A percentile compares a stretch with the other conserved stretches of the same genome.
These are phyloP conservation scores for Lydus trimaculatus DNA, from an alignment of 2,888 invertebrate genomes.

Conservation along the genomic window DNA sequence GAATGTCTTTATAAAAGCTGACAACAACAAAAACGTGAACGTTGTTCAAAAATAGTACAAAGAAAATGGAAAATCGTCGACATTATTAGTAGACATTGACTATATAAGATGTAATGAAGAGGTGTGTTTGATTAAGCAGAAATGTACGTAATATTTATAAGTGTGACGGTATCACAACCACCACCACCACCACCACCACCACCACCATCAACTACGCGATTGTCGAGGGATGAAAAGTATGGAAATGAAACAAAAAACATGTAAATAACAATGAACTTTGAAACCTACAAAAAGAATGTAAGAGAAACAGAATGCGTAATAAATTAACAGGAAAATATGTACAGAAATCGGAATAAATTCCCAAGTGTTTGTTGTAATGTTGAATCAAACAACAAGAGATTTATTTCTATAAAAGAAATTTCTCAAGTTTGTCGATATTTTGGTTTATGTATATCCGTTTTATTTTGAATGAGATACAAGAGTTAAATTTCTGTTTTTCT, in stretches of 20 bases:
- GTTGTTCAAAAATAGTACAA: neutral
- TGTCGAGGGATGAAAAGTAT: neutral
- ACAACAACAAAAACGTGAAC: neutral
- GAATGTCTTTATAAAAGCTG: constrained; percentile 22
- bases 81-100: neutral
- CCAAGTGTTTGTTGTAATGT: neutral
- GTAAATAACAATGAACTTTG: neutral
- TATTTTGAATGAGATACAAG: too few relatives aligned
- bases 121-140: neutral
- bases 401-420: neutral
- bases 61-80: neutral
- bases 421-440: too few relatives aligned
- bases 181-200: too few relatives aligned
- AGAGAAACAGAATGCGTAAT: neutral
- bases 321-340: constrained; percentile 1
- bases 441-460: too few relatives aligned
- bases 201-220: neutral
- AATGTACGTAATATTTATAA: neutral
- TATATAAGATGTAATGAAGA: neutral
- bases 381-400: neutral
- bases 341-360: neutral
- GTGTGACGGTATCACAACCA: neutral
- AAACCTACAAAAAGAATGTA: neutral
- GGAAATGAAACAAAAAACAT: neutral
- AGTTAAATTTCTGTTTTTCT: too few relatives aligned